Conservation (phyloP, 2,113 vertebrate genomes). For the Xenotilapia longispinis region DNA sequence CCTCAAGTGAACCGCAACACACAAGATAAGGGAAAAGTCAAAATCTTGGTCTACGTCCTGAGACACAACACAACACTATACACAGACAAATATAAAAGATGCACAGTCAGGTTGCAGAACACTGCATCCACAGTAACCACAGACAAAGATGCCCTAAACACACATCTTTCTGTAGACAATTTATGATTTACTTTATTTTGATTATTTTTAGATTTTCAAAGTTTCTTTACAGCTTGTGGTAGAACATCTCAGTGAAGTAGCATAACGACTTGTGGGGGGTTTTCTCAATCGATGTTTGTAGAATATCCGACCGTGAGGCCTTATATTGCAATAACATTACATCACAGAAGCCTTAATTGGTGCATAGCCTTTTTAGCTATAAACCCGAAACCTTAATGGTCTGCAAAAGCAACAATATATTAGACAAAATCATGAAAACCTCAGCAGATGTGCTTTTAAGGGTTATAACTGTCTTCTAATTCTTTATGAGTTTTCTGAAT, state of each 20-base stretch:
- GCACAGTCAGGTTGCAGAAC: not conserved
- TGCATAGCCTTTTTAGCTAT: not conserved
- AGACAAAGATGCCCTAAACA: not conserved
- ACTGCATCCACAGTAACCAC: not conserved
- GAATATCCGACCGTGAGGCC: conserved; percentile 19
- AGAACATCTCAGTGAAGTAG: not conserved
- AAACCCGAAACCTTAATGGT: not conserved
- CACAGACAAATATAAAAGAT: not conserved
- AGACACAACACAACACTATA: not conserved
- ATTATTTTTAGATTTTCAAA: conserved; percentile 21
- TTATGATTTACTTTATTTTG: not conserved
- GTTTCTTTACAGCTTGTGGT: conserved; percentile 37
- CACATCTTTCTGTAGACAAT: not conserved
- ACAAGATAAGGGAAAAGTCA: not conserved
- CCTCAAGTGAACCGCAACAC: conserved; percentile 74
- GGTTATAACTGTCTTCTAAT: not conserved
- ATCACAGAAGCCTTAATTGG: conserved; percentile 25
- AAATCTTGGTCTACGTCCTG: not conserved
- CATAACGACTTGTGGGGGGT: not conserved
- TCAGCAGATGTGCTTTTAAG: not conserved
- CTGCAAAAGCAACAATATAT: not conserved
- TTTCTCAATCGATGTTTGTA: not conserved
- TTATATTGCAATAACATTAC: conserved; percentile 25
- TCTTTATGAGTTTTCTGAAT: not conserved
- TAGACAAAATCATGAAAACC: not conserved